Conservation (phyloP, 2,113 vertebrate species). For the Alexandromys fortis region DNA sequence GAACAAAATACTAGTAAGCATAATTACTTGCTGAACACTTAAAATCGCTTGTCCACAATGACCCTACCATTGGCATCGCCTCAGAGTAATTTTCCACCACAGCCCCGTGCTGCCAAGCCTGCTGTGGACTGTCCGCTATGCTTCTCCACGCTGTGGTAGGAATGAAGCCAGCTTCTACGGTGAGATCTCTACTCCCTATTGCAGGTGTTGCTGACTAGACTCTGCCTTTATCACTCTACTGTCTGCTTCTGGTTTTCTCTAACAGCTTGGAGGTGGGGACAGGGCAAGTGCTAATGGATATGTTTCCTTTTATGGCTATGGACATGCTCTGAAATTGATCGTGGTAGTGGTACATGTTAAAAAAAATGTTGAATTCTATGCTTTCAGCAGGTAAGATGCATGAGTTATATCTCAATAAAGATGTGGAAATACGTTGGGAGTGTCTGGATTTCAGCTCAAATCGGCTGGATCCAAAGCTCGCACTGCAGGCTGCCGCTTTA, state of each 20-base stretch:
- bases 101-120: not conserved
- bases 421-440: not conserved
- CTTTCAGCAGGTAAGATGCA: conserved; percentile 31
- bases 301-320: conserved; percentile 34
- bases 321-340: conserved; percentile 54
- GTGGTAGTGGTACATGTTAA: not conserved
- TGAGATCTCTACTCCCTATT: not conserved
- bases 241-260: conserved; percentile 39
- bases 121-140: not conserved
- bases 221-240: conserved; percentile 30
- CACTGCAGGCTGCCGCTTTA: not conserved
- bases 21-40: conserved; percentile 46
- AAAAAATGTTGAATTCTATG: not conserved
- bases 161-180: conserved; percentile 19
- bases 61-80: not conserved
- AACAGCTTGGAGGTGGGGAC: conserved; percentile 8
- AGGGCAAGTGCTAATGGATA: not conserved
- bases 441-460: not conserved
- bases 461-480: conserved; percentile 40
- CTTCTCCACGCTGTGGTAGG: conserved; percentile 10
- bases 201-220: conserved; percentile 50
- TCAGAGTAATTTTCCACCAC: conserved; percentile 52
- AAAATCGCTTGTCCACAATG: conserved; percentile 28
- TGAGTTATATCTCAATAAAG: conserved; percentile 51
- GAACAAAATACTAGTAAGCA: conserved; percentile 11